Evolutionary conservation across 92 coral and sea anemone species (phyloP).

Genomic region (Meandrina meandrites): DNA sequence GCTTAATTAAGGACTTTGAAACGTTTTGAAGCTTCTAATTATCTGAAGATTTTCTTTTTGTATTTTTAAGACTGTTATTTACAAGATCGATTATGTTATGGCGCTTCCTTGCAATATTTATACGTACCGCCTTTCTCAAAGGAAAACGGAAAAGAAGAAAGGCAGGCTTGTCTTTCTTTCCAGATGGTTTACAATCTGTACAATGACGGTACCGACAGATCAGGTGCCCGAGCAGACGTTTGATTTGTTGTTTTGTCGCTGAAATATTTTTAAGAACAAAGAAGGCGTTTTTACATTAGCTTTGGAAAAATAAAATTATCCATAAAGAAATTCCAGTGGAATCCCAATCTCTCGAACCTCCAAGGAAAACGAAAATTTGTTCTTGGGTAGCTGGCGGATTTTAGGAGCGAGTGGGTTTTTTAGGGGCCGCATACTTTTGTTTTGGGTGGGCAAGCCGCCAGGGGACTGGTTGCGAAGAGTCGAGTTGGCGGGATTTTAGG

Average conservation of each 20-base stretch:
- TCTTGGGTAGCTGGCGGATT: no score
- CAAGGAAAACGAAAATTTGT: no score
- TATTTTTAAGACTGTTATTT: not conserved
- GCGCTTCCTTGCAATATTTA: not conserved
- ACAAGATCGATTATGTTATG: not conserved
- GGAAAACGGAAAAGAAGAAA: not conserved
- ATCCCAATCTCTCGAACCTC: no score
- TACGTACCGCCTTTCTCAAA: not conserved
- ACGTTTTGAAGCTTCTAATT: not conserved
- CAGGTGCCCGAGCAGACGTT: not conserved
- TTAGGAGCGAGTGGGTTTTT: no score
- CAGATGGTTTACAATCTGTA: not conserved
- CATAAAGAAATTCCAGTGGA: not conserved
- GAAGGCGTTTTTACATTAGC: not conserved
- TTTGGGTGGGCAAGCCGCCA: no score
- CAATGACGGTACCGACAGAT: not conserved
- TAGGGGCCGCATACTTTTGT: no score
- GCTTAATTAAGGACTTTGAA: not conserved
- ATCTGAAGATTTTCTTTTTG: not conserved
- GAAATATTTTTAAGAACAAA: not conserved
- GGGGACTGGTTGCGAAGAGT: no score
- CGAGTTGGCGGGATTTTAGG: no score
- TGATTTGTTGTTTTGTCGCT: not conserved
- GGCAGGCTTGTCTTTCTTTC: not conserved
- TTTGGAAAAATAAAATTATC: not conserved